Conservation (phyloP, 2,888 invertebrate species). For the Tiliacea citrago region DNA sequence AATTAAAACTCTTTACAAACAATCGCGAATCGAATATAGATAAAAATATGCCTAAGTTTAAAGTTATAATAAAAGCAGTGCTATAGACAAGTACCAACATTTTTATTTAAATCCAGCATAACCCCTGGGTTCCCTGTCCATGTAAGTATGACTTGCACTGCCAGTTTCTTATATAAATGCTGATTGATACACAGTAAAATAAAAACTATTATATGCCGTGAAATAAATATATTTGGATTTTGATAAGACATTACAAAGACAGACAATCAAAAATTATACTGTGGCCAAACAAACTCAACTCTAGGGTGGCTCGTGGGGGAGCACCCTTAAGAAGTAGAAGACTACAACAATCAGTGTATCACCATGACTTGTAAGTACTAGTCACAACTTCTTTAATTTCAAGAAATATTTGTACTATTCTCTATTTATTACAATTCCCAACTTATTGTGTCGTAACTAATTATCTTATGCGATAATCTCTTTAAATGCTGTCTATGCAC, state of each 20-base stretch:
- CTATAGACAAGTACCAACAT: background rate
- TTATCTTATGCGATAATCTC: background rate
- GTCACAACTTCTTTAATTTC: slow-evolving; percentile 1
- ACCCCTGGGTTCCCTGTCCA: background rate
- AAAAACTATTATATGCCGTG: slow-evolving; percentile 7
- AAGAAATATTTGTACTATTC: background rate
- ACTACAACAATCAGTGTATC: background rate
- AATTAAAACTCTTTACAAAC: slow-evolving; percentile 17
- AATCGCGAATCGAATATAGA: background rate
- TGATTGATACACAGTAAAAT: slow-evolving; percentile 17
- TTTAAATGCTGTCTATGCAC: slow-evolving; percentile 3
- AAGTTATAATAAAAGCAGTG: background rate
- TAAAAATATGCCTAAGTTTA: no score
- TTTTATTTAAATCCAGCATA: background rate
- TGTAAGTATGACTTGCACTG: background rate
- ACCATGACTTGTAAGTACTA: background rate
- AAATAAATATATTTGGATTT: slow-evolving; percentile 23
- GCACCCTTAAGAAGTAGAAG: background rate
- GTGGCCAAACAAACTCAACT: background rate
- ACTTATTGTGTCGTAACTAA: background rate
- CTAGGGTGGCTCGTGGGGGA: no score
- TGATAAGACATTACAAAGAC: background rate
- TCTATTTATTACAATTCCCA: background rate
- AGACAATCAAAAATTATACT: background rate
- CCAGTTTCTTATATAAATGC: no score